Evolutionary conservation across 2,797 vertebrate genomes (phyloP).

Genomic region (Zonotrichia albicollis): DNA sequence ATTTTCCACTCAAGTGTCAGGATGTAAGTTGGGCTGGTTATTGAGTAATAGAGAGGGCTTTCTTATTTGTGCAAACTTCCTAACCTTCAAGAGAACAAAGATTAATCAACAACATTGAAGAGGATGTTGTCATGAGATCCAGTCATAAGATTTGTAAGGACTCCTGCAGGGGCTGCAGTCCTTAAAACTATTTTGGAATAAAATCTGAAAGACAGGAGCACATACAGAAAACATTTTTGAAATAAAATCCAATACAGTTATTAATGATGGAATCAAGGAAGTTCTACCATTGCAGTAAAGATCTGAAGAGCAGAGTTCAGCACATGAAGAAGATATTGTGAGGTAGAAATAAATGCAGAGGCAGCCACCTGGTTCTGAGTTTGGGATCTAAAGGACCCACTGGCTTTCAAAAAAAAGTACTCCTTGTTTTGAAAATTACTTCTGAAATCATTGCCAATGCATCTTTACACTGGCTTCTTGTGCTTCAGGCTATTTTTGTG

Average conservation of each 20-base stretch:
- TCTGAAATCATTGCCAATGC: neutral
- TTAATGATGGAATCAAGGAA: neutral
- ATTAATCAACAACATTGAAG: constrained; percentile 56
- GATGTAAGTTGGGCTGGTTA: constrained; percentile 36
- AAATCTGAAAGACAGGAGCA: neutral
- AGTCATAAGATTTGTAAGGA: constrained; percentile 47
- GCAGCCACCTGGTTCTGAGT: neutral
- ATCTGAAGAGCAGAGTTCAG: neutral
- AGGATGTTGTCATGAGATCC: constrained; percentile 41
- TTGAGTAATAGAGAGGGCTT: constrained; percentile 51
- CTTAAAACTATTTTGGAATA: constrained; percentile 30
- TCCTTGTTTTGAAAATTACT: neutral
- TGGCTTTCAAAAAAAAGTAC: neutral
- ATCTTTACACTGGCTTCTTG: neutral
- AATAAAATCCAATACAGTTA: neutral
- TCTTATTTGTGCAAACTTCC: constrained; percentile 40
- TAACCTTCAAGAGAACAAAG: constrained; percentile 62
- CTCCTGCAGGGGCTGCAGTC: constrained; percentile 29
- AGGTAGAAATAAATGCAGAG: neutral
- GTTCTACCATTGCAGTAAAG: neutral
- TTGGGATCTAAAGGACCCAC: neutral
- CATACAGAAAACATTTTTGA: neutral
- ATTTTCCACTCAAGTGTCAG: constrained; percentile 61
- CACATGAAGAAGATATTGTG: neutral
- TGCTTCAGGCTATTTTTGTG: neutral